Evolutionary conservation across 2,888 invertebrate species (phyloP).

Genomic region (Cephus sareptanus): DNA sequence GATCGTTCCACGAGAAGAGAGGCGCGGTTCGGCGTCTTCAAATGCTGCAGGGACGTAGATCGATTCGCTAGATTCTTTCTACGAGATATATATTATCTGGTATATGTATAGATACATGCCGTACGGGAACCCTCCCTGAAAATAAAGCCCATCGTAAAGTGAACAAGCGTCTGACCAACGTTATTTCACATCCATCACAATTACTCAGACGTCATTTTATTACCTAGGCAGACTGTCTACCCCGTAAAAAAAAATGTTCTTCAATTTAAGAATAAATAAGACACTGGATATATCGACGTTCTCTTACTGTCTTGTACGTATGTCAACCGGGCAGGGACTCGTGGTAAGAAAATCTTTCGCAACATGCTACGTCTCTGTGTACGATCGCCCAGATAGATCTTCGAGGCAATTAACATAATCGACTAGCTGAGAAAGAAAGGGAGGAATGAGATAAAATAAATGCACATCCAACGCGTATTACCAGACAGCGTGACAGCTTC

Average conservation of each 20-base stretch:
- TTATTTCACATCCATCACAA: not conserved
- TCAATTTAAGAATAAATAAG: not conserved
- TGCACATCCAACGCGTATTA: slow-evolving; percentile 17
- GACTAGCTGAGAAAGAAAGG: slow-evolving; percentile 14
- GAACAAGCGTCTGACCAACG: not conserved
- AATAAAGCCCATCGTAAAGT: not conserved
- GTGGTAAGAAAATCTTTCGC: not conserved
- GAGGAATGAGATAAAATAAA: not conserved
- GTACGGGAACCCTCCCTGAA: not conserved
- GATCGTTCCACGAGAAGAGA: not conserved
- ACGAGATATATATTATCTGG: not conserved
- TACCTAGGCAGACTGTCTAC: not conserved
- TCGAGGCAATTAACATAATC: slow-evolving; percentile 24
- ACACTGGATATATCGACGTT: not conserved
- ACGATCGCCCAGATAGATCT: slow-evolving; percentile 24
- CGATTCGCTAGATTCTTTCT: not conserved
- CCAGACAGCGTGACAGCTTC: slow-evolving; percentile 23
- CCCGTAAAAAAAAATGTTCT: not conserved
- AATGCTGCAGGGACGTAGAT: not conserved
- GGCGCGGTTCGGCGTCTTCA: not conserved
- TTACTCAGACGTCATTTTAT: not conserved
- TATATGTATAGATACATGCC: not conserved
- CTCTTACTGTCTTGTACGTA: not conserved
- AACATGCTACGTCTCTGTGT: not conserved
- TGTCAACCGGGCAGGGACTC: not conserved